These are phyloP conservation scores for Periplaneta americana DNA, from an alignment of 1,140 invertebrate genomes.

Conservation along the genomic window DNA sequence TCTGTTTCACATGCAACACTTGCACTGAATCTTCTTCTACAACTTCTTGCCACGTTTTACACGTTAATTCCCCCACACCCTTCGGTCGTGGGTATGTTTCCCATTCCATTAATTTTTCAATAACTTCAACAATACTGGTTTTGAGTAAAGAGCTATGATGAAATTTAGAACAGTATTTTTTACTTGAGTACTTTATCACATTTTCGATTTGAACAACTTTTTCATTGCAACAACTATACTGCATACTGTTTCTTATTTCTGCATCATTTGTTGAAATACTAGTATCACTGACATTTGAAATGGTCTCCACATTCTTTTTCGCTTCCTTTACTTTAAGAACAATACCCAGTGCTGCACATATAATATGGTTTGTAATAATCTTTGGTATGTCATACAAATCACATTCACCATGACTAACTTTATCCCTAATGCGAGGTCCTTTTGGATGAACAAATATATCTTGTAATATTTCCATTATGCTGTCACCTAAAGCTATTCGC, in stretches of 20 bases:
- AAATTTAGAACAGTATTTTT: constrained; percentile 5
- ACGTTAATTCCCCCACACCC: not conserved
- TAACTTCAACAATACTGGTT: not conserved
- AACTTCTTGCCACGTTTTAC: not conserved
- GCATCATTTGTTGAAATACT: not conserved
- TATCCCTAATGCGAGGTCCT: constrained; percentile 20
- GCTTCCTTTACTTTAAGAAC: not conserved
- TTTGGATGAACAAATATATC: constrained; percentile 14
- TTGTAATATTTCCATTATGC: constrained; percentile 16
- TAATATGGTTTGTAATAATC: constrained; percentile 1
- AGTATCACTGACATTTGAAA: not conserved
- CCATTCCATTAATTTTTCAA: not conserved
- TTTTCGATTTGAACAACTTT: not conserved
- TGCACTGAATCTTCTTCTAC: not conserved
- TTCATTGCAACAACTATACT: too few relatives aligned
- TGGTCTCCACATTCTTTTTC: not conserved
- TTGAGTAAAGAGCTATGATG: not conserved
- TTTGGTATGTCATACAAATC: constrained; percentile 5
- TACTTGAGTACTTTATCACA: not conserved
- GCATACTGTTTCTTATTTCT: not conserved
- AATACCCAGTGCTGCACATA: not conserved
- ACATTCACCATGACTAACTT: constrained; percentile 21
- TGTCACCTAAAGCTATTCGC: constrained; percentile 2
- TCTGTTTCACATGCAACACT: not conserved
- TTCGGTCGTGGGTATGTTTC: not conserved